Evolutionary conservation across 2,113 vertebrate species (phyloP), one percentile per base, ranked within the genome.

Genomic region (Heterocephalus glaber): DNA sequence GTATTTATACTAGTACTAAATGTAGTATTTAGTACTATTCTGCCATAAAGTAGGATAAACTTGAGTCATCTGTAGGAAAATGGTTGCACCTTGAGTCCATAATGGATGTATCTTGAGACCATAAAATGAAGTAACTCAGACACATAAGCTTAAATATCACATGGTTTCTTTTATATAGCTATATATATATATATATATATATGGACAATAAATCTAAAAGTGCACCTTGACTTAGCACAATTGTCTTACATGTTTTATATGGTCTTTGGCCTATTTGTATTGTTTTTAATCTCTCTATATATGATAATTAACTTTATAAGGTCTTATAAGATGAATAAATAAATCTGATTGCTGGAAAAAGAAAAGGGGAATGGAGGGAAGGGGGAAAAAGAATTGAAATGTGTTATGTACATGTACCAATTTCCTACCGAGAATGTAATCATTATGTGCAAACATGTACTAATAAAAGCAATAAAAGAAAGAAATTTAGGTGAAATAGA

Each of bases 401-500:
- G 41, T 76, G 41, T 76, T 76, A 76, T 17, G 72, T 30, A 76
- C 11, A 24, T 44, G n/a, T n/a, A n/a, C n/a, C 24, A 76, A 17
- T 76, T 76, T 17, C 72, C 13, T 76, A 76, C 14, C 30, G 72
- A 30, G 26, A 76, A 76, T 49, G 14, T 30, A 76, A 76, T 49
- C 47, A 76, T 76, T 76, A 47, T 24, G 26, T 49, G 13, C 44
- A 76, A 76, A 76, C 72, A 76, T 30, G 44, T 30, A 49, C 13
- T 47, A 49, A 76, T 76, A 76, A 47, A 49, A 49, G 44, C 44
- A 30, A 72, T 58, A 47, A 76, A 70, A 47, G 44, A 44, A 74
- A 70, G 66, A 70, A 41, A 76, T 92, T 96, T 89, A 89, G 56
- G 56, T 52, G 61, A 77, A 94, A 56, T 49, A 35, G 52, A 17